phyloP scores from a whole-genome alignment of 2,888 invertebrate species.

The Caenorhabditis sp. region DNA sequence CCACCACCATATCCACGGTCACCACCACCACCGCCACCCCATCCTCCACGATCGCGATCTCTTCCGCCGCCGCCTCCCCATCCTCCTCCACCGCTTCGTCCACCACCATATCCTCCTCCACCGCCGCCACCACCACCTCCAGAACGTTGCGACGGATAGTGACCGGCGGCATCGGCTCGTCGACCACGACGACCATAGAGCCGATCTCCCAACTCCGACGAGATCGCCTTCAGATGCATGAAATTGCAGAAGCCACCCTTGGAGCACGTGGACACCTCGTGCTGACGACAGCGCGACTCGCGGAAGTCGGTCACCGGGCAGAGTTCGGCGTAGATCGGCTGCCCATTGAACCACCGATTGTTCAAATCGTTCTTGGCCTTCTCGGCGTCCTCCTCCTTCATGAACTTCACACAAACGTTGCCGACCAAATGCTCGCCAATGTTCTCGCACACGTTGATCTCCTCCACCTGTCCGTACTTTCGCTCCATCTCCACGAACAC shows the following conservation, averaged over 20 bases:
- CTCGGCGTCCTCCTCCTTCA: slow-evolving; percentile 96
- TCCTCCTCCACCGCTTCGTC: slow-evolving; percentile 51
- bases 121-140: slow-evolving; percentile 71
- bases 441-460: slow-evolving; percentile 99
- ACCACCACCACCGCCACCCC: slow-evolving; percentile 57
- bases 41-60: slow-evolving; percentile 64
- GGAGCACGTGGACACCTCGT: slow-evolving; percentile 92
- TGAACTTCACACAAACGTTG: slow-evolving; percentile 98
- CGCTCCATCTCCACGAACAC: slow-evolving; percentile 99
- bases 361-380: slow-evolving; percentile 97
- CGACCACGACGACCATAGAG: slow-evolving; percentile 72
- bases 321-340: slow-evolving; percentile 97
- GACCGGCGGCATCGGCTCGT: slow-evolving; percentile 76
- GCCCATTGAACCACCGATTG: slow-evolving; percentile 88
- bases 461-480: slow-evolving; percentile 99
- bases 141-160: slow-evolving; percentile 72
- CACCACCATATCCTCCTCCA: slow-evolving; percentile 67
- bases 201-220: slow-evolving; percentile 70
- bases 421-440: slow-evolving; percentile 90
- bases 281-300: slow-evolving; percentile 99
- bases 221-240: slow-evolving; percentile 98
- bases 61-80: slow-evolving; percentile 60
- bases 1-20: slow-evolving; percentile 27
- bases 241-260: slow-evolving; percentile 99
- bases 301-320: slow-evolving; percentile 99